phyloP scores from a whole-genome alignment of 2,888 invertebrate species.

The Tenthredo livida region DNA sequence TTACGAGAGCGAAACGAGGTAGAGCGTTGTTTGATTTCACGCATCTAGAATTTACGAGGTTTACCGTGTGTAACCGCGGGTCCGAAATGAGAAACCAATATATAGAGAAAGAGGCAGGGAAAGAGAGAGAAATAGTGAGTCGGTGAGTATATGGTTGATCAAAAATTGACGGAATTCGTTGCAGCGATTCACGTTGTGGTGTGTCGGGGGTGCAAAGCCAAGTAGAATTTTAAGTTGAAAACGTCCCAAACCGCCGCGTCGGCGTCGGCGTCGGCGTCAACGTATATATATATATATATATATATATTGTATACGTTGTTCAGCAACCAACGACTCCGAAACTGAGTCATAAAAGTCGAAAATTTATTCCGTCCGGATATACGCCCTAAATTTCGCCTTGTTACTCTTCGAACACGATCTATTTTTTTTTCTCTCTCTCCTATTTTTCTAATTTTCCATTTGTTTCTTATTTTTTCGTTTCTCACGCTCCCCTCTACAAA shows the following conservation, averaged over 20 bases:
- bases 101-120: neutral
- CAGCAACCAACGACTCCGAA: neutral
- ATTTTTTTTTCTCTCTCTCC: neutral
- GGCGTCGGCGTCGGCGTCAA: neutral
- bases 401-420: conserved; percentile 12
- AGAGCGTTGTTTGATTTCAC: conserved; percentile 9
- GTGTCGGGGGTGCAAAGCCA: neutral
- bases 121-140: neutral
- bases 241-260: neutral
- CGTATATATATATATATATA: neutral
- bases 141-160: conserved; percentile 1
- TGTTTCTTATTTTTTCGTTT: neutral
- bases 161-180: conserved; percentile 50
- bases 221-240: conserved; percentile 26
- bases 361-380: conserved; percentile 19
- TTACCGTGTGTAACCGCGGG: neutral
- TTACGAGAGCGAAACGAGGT: neutral
- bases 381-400: conserved; percentile 30
- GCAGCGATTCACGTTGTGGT: conserved; percentile 15
- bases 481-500: neutral
- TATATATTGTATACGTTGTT: neutral
- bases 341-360: conserved; percentile 20
- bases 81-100: neutral
- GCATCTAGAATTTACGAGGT: conserved; percentile 21
- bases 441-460: neutral